A percentile compares a stretch with the other conserved stretches of the same genome.
phyloP scores from a whole-genome alignment of 2,113 vertebrate genomes.

The Petromus typicus region DNA sequence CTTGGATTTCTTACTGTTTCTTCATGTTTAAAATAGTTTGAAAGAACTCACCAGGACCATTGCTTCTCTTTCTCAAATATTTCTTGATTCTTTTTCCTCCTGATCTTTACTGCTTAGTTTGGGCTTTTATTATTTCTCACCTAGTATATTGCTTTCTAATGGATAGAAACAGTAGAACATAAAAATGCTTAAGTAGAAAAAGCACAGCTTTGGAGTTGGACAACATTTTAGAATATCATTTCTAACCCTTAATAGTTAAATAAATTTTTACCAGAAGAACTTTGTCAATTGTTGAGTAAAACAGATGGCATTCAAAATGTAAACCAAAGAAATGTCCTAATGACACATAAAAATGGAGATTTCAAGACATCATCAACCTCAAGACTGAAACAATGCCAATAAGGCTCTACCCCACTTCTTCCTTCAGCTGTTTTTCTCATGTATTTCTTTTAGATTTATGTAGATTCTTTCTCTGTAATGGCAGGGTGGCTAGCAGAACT shows the following conservation, averaged over 20 bases:
- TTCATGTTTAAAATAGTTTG: constrained; percentile 24
- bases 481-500: background rate
- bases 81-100: background rate
- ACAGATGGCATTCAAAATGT: background rate
- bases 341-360: background rate
- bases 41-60: background rate
- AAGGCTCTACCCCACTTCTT: background rate
- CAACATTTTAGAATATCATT: constrained; percentile 6
- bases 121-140: background rate
- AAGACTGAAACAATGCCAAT: background rate
- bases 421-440: background rate
- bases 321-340: background rate
- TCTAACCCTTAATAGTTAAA: background rate
- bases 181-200: background rate
- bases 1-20: background rate
- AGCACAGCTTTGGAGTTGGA: background rate
- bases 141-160: background rate
- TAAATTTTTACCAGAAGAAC: background rate
- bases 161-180: background rate
- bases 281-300: background rate
- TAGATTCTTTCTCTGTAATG: background rate
- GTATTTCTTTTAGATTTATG: background rate
- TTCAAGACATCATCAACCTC: background rate
- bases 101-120: background rate
- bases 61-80: background rate